Percentiles rank a stretch among this genome's conserved stretches.
Conservation (phyloP, 2,113 vertebrate species). For the Osmerus eperlanus region DNA sequence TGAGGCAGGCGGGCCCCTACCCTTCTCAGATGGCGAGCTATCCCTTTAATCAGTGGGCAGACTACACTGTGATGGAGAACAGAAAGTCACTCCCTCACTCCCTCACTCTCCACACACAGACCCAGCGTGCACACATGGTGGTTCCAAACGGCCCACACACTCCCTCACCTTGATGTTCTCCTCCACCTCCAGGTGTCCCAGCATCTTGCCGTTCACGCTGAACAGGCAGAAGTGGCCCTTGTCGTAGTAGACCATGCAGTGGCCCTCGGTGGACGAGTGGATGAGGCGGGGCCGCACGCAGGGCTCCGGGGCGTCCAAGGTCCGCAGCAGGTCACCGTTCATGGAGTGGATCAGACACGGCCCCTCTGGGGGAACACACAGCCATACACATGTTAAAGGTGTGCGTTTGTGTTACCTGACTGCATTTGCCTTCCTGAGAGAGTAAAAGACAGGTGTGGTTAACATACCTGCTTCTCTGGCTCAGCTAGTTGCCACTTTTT, state of each 20-base stretch:
- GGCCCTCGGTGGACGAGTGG: conserved; percentile 89
- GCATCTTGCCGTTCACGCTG: conserved; percentile 92
- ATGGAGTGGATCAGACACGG: conserved; percentile 99
- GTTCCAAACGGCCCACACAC: background rate
- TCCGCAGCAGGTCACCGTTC: conserved; percentile 95
- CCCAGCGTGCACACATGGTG: background rate
- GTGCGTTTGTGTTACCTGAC: background rate
- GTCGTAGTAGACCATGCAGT: conserved; percentile 93
- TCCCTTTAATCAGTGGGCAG: conserved; percentile 76
- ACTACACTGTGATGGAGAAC: conserved; percentile 67
- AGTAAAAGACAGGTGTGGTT: background rate
- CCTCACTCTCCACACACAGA: background rate
- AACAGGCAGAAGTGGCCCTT: conserved; percentile 89
- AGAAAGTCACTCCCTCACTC: conserved; percentile 35
- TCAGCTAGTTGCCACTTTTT: too few species aligned
- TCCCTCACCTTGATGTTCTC: conserved; percentile 86
- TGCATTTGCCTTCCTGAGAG: background rate
- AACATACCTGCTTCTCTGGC: background rate
- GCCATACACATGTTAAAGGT: background rate
- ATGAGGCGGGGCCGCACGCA: conserved; percentile 86
- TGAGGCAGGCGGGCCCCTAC: conserved; percentile 47
- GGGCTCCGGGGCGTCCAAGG: conserved; percentile 81
- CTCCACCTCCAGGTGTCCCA: conserved; percentile 82
- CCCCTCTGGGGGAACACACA: conserved; percentile 76
- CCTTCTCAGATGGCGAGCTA: conserved; percentile 56